These are phyloP conservation scores for Pedionomus torquatus DNA, from an alignment of 2,113 vertebrate species.

Conservation along the genomic window DNA sequence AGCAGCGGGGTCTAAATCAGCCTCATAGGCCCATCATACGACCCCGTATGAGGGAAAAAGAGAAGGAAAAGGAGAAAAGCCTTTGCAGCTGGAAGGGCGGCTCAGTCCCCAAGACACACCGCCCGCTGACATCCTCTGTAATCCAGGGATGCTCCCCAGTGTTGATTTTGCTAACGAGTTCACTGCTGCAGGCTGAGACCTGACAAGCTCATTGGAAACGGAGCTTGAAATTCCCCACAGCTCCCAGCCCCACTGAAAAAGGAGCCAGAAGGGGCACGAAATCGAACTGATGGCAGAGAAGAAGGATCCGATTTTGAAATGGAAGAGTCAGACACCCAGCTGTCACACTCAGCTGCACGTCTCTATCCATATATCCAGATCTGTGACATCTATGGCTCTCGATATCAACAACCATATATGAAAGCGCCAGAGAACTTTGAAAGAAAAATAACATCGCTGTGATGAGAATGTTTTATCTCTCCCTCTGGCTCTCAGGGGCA, in stretches of 20 bases:
- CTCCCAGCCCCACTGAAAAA: not conserved
- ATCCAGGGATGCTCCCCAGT: not conserved
- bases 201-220: not conserved
- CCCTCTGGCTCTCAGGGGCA: slow-evolving; percentile 16
- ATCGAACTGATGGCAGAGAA: not conserved
- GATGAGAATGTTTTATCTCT: slow-evolving; percentile 46
- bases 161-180: not conserved
- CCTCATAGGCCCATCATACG: fast-evolving
- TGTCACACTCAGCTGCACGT: not conserved
- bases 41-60: too few relatives aligned
- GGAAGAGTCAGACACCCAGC: not conserved
- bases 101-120: not conserved
- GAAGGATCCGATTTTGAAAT: not conserved
- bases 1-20: not conserved
- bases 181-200: not conserved
- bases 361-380: slow-evolving; percentile 16
- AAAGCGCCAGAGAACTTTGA: not conserved
- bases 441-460: not conserved
- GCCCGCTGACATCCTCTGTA: not conserved
- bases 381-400: not conserved
- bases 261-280: not conserved
- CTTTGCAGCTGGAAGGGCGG: not conserved
- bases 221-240: not conserved
- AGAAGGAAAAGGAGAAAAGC: not conserved
- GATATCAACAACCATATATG: not conserved